phyloP scores from a whole-genome alignment of 2,797 vertebrate genomes.

The Sphenopsis melanotis region DNA sequence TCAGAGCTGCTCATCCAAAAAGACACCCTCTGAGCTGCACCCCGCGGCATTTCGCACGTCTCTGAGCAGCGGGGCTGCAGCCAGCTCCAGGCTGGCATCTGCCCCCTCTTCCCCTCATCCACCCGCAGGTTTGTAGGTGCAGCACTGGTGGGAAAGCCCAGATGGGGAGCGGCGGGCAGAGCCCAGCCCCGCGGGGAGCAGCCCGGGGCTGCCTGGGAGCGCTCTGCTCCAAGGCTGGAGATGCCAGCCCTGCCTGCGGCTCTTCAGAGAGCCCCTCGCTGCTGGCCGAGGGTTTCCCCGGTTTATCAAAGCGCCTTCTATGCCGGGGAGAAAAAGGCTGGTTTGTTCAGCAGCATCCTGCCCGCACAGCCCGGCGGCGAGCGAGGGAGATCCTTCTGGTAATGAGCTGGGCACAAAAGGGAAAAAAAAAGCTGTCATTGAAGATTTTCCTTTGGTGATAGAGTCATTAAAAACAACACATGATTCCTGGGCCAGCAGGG shows the following conservation, averaged over 20 bases:
- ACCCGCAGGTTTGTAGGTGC: neutral
- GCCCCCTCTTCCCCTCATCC: neutral
- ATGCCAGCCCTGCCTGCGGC: neutral
- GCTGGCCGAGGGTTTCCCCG: neutral
- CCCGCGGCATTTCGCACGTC: fast-evolving
- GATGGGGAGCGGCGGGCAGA: fast-evolving
- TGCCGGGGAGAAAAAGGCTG: neutral
- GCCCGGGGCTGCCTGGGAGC: neutral
- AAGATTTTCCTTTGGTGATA: conserved; percentile 34
- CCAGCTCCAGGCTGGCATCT: neutral
- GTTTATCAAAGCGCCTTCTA: conserved; percentile 43
- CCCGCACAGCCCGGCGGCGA: neutral
- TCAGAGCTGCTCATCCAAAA: neutral
- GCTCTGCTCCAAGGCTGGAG: neutral
- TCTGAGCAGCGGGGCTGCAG: neutral
- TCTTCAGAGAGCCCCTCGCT: neutral
- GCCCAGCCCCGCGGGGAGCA: neutral
- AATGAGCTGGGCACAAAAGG: conserved; percentile 46
- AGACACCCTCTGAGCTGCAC: neutral
- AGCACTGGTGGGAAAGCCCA: fast-evolving
- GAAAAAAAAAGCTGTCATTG: neutral
- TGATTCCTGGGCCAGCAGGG: neutral
- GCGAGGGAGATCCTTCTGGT: conserved; percentile 4
- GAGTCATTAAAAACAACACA: conserved; percentile 18
- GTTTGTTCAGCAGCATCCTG: neutral